These are phyloP conservation scores for Vultur gryphus DNA, from an alignment of 2,797 vertebrate genomes.

Conservation along the genomic window DNA sequence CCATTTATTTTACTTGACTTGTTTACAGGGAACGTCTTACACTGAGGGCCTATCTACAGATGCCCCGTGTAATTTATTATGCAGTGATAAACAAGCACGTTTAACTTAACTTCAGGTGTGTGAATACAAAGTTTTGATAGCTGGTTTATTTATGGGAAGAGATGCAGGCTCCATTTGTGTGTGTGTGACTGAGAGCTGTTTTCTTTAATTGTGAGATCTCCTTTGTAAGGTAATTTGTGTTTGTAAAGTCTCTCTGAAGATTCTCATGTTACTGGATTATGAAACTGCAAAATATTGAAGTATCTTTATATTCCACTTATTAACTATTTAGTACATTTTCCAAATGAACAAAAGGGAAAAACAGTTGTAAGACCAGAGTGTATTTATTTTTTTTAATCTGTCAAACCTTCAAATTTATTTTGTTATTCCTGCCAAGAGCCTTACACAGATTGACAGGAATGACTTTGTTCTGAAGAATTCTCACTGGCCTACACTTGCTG, in stretches of 20 bases:
- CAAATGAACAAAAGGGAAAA: neutral
- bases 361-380: neutral
- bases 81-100: neutral
- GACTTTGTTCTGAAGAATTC: neutral
- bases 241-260: neutral
- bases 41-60: neutral
- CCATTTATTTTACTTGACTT: neutral
- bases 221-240: neutral
- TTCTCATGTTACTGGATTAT: neutral
- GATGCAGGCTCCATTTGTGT: neutral
- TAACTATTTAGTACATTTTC: neutral
- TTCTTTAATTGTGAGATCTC: neutral
- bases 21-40: neutral
- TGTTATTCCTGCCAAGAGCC: neutral
- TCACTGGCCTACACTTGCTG: neutral
- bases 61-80: rapidly evolving
- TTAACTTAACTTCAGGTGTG: neutral
- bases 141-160: neutral
- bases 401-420: neutral
- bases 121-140: neutral
- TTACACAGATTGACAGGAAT: neutral
- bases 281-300: neutral
- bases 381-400: neutral
- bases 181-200: neutral
- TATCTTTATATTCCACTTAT: neutral